Base-by-base conservation (phyloP, 2,888 invertebrate genomes). In the Polyommatus iphigenia region DNA sequence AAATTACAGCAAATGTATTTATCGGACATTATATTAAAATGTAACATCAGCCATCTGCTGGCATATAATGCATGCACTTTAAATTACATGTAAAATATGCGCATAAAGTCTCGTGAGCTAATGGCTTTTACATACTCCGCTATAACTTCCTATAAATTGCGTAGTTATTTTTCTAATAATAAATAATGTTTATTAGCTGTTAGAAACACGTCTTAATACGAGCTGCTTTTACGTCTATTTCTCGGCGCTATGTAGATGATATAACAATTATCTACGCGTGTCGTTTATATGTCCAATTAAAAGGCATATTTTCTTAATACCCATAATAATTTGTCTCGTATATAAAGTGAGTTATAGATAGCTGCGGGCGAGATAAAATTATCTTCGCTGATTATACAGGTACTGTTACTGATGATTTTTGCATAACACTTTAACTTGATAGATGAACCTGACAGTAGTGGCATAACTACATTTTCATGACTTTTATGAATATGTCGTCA, bases 21-120 rank as follows among this genome's bases (percentile, higher is more conserved):
- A 54, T 75, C 75, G 24, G 29, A 54, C 54, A 75, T 75, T 75
- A 57, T 15, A 77, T 72, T 77, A 57, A 72, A 72, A 77, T 77
- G 36, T 72, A 72, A 77, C 54, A 77, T 71, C 67, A 71, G 72
- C 77, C 77, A 77, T 77, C 72, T 77, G 77, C 36, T 54, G 24
- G n/a, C 36, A 77, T 72, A 67, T 62, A 54, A 62, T 62, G 72
- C 67, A 79, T 75, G 77, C 77, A 73, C 78, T 73, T 73, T 62
- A 73, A 36, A 77, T 62, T 50, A 36, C 59, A 77, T 59, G 36
- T 73, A 59, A 73, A 77, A 59, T 67, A 78, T 41, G 76, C 59
- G 50, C 50, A 73, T 73, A 75, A 75, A 50, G 46, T 78, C 77
- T 75, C 67, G 24, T 76, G 24, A 71, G 71, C 71, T 79, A 79